These are phyloP conservation scores for Hypomecis atomaria DNA, from an alignment of 2,888 invertebrate species.

Conservation along the genomic window DNA sequence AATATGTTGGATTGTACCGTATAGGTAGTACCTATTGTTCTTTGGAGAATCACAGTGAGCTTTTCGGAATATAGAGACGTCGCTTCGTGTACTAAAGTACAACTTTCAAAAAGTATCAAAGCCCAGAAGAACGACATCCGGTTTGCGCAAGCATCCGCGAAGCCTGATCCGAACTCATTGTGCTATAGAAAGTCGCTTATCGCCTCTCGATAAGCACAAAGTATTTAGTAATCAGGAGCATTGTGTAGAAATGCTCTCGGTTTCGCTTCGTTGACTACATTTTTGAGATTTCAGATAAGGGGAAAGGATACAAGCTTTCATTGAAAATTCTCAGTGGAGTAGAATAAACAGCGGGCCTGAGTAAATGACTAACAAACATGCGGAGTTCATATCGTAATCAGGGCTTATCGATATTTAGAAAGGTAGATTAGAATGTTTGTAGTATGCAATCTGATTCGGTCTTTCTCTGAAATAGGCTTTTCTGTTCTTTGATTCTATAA, in stretches of 20 bases:
- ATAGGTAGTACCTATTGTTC: too few relatives aligned
- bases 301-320: not conserved
- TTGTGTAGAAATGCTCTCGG: not conserved
- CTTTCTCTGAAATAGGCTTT: too few relatives aligned
- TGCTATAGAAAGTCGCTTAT: slow-evolving; percentile 31
- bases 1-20: too few relatives aligned
- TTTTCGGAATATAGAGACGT: slow-evolving; percentile 4
- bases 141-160: slow-evolving; percentile 61
- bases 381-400: too few relatives aligned
- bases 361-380: too few relatives aligned
- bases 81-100: slow-evolving; percentile 1
- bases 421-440: too few relatives aligned
- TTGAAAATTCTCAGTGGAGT: not conserved
- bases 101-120: slow-evolving; percentile 49
- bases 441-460: too few relatives aligned
- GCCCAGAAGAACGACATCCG: slow-evolving; percentile 55
- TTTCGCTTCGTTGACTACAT: not conserved
- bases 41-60: too few relatives aligned
- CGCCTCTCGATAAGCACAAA: slow-evolving; percentile 8
- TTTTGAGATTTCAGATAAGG: not conserved
- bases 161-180: slow-evolving; percentile 27
- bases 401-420: too few relatives aligned
- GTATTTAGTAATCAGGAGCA: slow-evolving; percentile 22
- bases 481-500: too few relatives aligned
- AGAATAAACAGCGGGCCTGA: not conserved